Evolutionary conservation across 2,113 vertebrate species (phyloP).

Genomic region (Grus americana): DNA sequence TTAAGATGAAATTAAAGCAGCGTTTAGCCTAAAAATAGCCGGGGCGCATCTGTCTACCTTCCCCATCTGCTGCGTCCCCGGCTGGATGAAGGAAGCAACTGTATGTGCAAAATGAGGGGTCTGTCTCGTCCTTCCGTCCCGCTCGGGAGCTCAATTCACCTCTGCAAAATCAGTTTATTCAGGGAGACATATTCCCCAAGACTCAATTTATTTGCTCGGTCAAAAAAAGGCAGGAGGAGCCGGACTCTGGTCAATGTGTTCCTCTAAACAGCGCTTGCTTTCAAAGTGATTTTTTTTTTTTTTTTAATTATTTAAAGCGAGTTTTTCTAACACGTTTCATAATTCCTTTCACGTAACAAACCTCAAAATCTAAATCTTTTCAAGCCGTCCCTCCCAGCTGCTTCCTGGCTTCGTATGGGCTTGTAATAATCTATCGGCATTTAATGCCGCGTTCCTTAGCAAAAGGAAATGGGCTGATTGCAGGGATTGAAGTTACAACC

Average conservation of each 20-base stretch:
- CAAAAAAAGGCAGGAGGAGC: background rate
- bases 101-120: background rate
- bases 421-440: background rate
- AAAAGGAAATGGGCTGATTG: background rate
- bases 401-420: background rate
- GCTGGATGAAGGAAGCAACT: background rate
- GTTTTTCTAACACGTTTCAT: background rate
- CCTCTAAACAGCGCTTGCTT: background rate
- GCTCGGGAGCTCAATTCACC: fast-evolving
- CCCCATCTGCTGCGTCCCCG: background rate
- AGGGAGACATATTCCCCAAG: background rate
- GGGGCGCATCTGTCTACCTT: background rate
- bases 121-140: background rate
- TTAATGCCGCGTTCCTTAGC: background rate
- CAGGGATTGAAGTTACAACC: background rate
- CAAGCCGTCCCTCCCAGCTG: background rate
- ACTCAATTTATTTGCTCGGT: background rate
- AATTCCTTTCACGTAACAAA: background rate
- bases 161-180: background rate
- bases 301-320: background rate
- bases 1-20: background rate
- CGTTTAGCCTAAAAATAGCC: constrained; percentile 9
- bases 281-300: background rate
- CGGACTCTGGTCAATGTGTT: fast-evolving
- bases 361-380: background rate